phyloP scores from a whole-genome alignment of 1,140 invertebrate genomes.

The Lutraria rhynchaena region DNA sequence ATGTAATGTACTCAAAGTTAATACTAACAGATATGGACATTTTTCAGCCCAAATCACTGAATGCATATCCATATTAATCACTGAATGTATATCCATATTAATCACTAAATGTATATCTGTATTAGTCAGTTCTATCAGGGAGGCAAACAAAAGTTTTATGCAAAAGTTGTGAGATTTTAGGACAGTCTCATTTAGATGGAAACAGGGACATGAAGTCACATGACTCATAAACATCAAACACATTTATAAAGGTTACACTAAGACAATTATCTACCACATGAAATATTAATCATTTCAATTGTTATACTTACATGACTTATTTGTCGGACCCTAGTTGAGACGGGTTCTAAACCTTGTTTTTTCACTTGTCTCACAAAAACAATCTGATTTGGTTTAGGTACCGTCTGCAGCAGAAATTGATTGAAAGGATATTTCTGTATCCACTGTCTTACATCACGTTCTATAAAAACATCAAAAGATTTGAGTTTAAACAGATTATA shows the following conservation, averaged over 20 bases:
- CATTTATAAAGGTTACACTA: background rate
- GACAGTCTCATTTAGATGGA: too few relatives aligned
- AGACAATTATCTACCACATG: background rate
- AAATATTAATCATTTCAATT: background rate
- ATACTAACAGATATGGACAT: too few relatives aligned
- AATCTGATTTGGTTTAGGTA: conserved; percentile 66
- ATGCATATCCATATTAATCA: too few relatives aligned
- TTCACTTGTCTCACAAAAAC: conserved; percentile 70
- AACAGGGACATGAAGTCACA: background rate
- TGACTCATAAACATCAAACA: background rate
- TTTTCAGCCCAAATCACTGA: too few relatives aligned
- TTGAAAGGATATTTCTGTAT: conserved; percentile 66
- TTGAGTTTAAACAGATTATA: too few relatives aligned
- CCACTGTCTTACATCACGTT: conserved; percentile 31
- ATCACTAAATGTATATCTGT: too few relatives aligned
- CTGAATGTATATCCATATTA: too few relatives aligned
- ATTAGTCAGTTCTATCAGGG: too few relatives aligned
- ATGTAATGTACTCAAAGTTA: too few relatives aligned
- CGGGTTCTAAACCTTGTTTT: conserved; percentile 59
- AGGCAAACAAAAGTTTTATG: too few relatives aligned
- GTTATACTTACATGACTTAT: conserved; percentile 72
- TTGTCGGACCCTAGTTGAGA: conserved; percentile 67
- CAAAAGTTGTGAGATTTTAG: too few relatives aligned
- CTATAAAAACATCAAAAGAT: conserved; percentile 22
- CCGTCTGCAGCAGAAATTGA: conserved; percentile 62